Base-by-base conservation (phyloP, 2,113 vertebrate species). In the Zootoca vivipara region DNA sequence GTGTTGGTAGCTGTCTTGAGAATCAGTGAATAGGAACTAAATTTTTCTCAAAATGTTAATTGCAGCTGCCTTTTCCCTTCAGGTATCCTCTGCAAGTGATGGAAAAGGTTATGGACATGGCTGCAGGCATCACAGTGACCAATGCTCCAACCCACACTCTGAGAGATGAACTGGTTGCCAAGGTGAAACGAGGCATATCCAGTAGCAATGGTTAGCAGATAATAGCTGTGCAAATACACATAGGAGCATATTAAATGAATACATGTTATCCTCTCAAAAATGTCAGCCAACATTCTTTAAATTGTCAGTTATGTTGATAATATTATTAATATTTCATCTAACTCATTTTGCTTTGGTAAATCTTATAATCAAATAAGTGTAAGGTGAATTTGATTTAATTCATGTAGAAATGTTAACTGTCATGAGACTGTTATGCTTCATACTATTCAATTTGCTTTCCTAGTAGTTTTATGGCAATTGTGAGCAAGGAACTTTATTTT, bases 101-200 rank as follows among this genome's bases (percentile, higher is more conserved):
- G 98, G 98, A 98, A 91, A 99, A 97, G 94, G 97, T 98, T 90
- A 96, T 97, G 92, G 97, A 98, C 94, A 98, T 99, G 99, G 98
- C 97, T 56, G 98, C 99, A 92, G 98, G 98, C 90, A 98, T 99
- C 83, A 96, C 96, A 74, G 98, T 99, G 89, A 94, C 87, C 78
- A 96, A 97, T 89, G 94, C 97, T 78, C 98, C 98, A 7, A 93
- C 96, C 94, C 96, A 86, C 95, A 98, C 96, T 10, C 97, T 97
- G 56, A 97, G 98, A 95, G 98, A 98, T 81, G 98, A 98, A 96
- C 93, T 98, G 95, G 96, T 96, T 96, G 96, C 96, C 94, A 98
- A 97, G 97, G 98, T 98, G 94, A 99, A 98, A 96, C 97, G 96
- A 90, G 96, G 96, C 93, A 93, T 96, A 96, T 94, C 96, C 93